Percentiles rank a stretch among this genome's conserved stretches.
phyloP scores from a whole-genome alignment of 2,113 vertebrate species.

The Pyrgilauda ruficollis region DNA sequence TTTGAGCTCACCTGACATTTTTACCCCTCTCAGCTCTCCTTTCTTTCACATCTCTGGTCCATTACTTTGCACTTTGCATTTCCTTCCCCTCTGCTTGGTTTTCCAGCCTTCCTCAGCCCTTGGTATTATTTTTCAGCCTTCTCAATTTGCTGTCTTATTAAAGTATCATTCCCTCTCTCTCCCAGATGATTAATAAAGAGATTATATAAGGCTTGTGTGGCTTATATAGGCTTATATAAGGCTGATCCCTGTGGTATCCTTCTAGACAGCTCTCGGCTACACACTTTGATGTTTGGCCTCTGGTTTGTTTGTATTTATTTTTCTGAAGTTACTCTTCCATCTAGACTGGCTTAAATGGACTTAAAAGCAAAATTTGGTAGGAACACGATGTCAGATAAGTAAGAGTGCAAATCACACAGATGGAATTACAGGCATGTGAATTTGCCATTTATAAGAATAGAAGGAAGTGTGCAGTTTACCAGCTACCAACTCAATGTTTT shows the following conservation, averaged over 20 bases:
- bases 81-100: background rate
- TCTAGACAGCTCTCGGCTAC: background rate
- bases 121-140: background rate
- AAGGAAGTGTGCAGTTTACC: background rate
- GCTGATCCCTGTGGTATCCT: background rate
- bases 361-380: background rate
- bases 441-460: background rate
- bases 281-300: slow-evolving; percentile 23
- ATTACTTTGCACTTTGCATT: background rate
- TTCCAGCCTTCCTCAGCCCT: background rate
- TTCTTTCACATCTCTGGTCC: background rate
- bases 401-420: background rate
- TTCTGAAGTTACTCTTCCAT: background rate
- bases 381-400: background rate
- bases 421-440: background rate
- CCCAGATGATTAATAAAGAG: slow-evolving; percentile 36
- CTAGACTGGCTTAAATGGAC: background rate
- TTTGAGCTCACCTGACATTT: background rate
- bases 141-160: background rate
- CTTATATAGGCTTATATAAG: background rate
- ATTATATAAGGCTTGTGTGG: slow-evolving; percentile 25
- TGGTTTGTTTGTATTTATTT: background rate
- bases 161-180: background rate
- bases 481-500: background rate
- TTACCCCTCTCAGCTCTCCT: background rate